Conservation (phyloP, 2,888 invertebrate genomes). For the Embidobia sp. region DNA sequence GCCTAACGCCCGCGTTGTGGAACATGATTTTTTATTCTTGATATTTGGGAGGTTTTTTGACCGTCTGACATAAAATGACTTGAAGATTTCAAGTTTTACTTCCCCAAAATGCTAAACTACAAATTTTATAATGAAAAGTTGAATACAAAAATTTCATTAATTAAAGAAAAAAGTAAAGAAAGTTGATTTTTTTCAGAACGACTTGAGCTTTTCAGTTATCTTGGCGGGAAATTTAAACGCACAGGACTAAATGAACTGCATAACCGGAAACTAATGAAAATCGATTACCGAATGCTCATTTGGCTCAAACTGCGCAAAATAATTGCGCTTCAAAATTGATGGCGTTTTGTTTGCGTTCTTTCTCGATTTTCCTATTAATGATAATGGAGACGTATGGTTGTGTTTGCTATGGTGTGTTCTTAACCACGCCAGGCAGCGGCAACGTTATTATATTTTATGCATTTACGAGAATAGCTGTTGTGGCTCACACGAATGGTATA, state of each 20-base stretch:
- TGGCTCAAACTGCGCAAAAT: conserved; percentile 23
- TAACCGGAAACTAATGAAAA: conserved; percentile 8
- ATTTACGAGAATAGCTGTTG: conserved; percentile 67
- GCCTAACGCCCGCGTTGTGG: too few species aligned
- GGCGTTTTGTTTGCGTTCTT: conserved; percentile 21
- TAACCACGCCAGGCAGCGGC: conserved; percentile 69
- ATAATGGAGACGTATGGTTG: conserved; percentile 56
- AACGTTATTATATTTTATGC: conserved; percentile 69
- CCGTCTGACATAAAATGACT: too few species aligned
- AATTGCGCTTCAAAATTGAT: conserved; percentile 22
- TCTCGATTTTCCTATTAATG: conserved; percentile 50
- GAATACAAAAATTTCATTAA: too few species aligned
- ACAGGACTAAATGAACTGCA: background rate
- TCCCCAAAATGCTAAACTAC: too few species aligned
- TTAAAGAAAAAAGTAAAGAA: too few species aligned
- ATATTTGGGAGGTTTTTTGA: too few species aligned
- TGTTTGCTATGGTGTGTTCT: conserved; percentile 57
- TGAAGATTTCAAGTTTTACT: too few species aligned
- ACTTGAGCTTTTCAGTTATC: too few species aligned
- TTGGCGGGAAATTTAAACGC: conserved; percentile 11
- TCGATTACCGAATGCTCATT: background rate
- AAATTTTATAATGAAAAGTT: too few species aligned
- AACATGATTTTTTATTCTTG: too few species aligned
- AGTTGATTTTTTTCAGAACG: too few species aligned
- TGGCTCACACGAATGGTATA: conserved; percentile 66